These are phyloP conservation scores for Xiphophorus couchianus DNA, from an alignment of 2,113 vertebrate genomes.

Conservation along the genomic window DNA sequence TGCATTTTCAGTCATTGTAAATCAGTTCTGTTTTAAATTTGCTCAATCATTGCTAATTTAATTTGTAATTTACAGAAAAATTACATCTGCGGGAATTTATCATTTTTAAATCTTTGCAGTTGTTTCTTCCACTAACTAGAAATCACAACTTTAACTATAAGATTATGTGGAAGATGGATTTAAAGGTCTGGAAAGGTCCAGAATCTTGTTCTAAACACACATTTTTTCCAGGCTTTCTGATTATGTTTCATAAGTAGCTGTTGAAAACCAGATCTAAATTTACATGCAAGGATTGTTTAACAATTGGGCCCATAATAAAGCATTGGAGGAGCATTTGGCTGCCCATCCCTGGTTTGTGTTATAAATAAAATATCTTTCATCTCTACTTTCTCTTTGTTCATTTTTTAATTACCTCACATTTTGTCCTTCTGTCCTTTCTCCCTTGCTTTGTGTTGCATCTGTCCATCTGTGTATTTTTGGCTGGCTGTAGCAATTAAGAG, in stretches of 20 bases:
- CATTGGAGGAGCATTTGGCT: constrained; percentile 2
- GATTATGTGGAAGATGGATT: not conserved
- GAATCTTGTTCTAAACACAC: not conserved
- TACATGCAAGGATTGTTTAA: not conserved
- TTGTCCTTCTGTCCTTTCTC: constrained; percentile 10
- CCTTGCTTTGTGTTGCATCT: constrained; percentile 3
- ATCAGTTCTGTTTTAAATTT: too few relatives aligned
- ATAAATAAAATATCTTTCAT: constrained; percentile 37
- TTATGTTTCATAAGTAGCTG: not conserved
- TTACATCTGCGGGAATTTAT: too few relatives aligned
- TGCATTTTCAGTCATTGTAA: too few relatives aligned
- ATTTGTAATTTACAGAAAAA: not conserved
- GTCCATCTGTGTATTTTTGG: constrained; percentile 47
- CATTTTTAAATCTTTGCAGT: not conserved
- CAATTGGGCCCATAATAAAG: not conserved
- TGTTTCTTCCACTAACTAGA: not conserved
- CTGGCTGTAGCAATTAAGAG: constrained; percentile 46
- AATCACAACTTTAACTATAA: not conserved
- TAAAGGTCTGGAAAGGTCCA: not conserved
- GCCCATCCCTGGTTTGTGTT: constrained; percentile 5
- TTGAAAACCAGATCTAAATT: not conserved
- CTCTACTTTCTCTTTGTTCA: constrained; percentile 21
- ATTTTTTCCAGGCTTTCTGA: not conserved
- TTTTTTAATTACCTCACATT: constrained; percentile 33
- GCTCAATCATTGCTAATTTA: not conserved